Evolutionary conservation across 2,888 invertebrate genomes (phyloP), one percentile per base, ranked within the genome.

Genomic region (Scrobipalpa costella): DNA sequence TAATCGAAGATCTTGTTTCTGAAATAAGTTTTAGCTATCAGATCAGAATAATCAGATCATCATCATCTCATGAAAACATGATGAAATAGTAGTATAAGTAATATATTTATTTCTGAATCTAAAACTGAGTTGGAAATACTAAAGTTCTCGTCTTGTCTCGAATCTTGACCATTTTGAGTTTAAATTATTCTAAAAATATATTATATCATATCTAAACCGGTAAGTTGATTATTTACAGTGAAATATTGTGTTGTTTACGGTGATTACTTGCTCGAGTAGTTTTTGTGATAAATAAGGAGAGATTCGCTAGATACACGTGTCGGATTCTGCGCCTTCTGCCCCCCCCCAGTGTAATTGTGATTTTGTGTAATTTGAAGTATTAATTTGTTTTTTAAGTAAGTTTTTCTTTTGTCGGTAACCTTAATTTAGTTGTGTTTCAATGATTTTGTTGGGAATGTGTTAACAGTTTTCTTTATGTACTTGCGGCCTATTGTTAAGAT

Each of bases 131-230:
- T n/a, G n/a, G n/a, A n/a, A n/a, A n/a, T n/a, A n/a, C n/a, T n/a
- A n/a, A n/a, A n/a, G n/a, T n/a, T n/a, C n/a, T n/a, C n/a, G n/a
- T n/a, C n/a, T n/a, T n/a, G n/a, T n/a, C n/a, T n/a, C n/a, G n/a
- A n/a, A n/a, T 57, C 44, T 63, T 66, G 21, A 52, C 1, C 6
- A 66, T 69, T 62, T 65, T 64, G 65, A n/a, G 65, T 57, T 58
- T 64, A 50, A 66, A n/a, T n/a, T n/a, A n/a, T n/a, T n/a, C n/a
- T n/a, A n/a, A n/a, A n/a, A n/a, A n/a, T n/a, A n/a, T n/a, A 68
- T 61, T 61, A 64, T 61, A 59, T 13, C 60, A 64, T n/a, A n/a
- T n/a, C n/a, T n/a, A n/a, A n/a, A n/a, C n/a, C n/a, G n/a, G n/a
- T n/a, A n/a, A n/a, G n/a, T 69, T 55, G 13, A 47, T 63, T 63